Evolutionary conservation across 2,113 vertebrate species (phyloP).

Genomic region (Thunnus maccoyii): DNA sequence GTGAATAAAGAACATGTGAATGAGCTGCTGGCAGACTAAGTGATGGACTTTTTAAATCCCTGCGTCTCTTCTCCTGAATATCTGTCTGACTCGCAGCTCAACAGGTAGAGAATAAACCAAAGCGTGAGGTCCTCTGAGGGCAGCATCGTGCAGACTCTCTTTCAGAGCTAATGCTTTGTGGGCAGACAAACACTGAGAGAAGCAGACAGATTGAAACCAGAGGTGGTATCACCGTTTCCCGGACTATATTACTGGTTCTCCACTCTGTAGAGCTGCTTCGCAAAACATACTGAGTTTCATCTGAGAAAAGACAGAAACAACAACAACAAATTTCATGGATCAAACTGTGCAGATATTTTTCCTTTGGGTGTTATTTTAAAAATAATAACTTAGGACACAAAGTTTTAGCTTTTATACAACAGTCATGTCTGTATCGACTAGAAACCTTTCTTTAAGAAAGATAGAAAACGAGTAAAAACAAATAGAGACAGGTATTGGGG

Average conservation of each 20-base stretch:
- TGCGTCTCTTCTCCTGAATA: slow-evolving; percentile 6
- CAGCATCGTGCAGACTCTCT: slow-evolving; percentile 16
- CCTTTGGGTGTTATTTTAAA: not conserved
- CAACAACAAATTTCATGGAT: not conserved
- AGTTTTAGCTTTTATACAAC: not conserved
- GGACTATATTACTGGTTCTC: slow-evolving; percentile 4
- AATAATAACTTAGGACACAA: not conserved
- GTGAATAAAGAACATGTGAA: slow-evolving; percentile 25
- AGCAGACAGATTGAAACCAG: slow-evolving; percentile 38
- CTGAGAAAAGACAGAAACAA: not conserved
- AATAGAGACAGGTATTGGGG: too few relatives aligned
- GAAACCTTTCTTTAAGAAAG: not conserved
- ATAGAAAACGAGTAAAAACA: too few relatives aligned
- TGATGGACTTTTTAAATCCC: slow-evolving; percentile 22
- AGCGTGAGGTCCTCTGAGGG: slow-evolving; percentile 31
- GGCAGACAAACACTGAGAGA: slow-evolving; percentile 28
- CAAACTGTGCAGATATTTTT: not conserved
- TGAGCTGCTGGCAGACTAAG: not conserved
- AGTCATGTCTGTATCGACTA: not conserved
- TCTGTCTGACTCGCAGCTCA: slow-evolving; percentile 19
- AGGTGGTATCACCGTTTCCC: not conserved
- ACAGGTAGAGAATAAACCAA: slow-evolving; percentile 31
- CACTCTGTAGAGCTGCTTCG: not conserved
- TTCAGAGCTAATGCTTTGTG: slow-evolving; percentile 23
- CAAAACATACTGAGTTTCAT: not conserved